Evolutionary conservation across 2,797 vertebrate species (phyloP), one percentile per base, ranked within the genome.

Genomic region (Clangula hyemalis): DNA sequence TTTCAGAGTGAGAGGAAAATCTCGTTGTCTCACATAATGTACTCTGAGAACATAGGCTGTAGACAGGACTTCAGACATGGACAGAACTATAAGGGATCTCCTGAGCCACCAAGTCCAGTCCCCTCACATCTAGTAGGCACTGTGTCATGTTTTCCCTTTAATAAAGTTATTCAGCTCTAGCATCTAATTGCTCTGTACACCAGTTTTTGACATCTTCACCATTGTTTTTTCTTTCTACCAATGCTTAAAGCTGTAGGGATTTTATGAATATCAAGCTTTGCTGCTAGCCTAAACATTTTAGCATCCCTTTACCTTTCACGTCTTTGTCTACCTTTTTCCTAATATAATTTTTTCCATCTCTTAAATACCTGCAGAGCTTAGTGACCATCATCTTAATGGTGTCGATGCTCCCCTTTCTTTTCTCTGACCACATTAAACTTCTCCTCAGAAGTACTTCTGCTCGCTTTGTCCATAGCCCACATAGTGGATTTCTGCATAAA

Each of bases 261-360:
- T 95, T 93, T 92, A 66, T 85, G 39, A 95, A 92, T 85, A 82
- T 91, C 86, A 91, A 95, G 87, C 87, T 95, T 78, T 90, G 54
- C 36, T 95, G 25, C 65, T 87, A 80, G 86, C 84, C 88, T 87
- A 85, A 85, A 94, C 81, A 72, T 85, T 95, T 93, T 57, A 94
- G 81, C 90, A 74, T 85, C 49, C 61, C 65, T 72, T 90, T 92
- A 92, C 83, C 90, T 92, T 94, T 83, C 81, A 69, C 69, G 86
- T 92, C 57, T 93, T 86, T 89, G 86, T 92, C 81, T 87, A 69
- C 74, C 65, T 96, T 95, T 86, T 61, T 86, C 41, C 70, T 95
- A 95, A 94, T 94, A 93, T 84, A 91, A 87, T 90, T 80, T 96
- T 84, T 94, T 62, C 83, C 49, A 25, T 80, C 27, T 65, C 71